Percentiles rank a stretch among this genome's conserved stretches.
Evolutionary conservation across 2,113 vertebrate genomes (phyloP).

Genomic region (Eudyptes chrysolophus): DNA sequence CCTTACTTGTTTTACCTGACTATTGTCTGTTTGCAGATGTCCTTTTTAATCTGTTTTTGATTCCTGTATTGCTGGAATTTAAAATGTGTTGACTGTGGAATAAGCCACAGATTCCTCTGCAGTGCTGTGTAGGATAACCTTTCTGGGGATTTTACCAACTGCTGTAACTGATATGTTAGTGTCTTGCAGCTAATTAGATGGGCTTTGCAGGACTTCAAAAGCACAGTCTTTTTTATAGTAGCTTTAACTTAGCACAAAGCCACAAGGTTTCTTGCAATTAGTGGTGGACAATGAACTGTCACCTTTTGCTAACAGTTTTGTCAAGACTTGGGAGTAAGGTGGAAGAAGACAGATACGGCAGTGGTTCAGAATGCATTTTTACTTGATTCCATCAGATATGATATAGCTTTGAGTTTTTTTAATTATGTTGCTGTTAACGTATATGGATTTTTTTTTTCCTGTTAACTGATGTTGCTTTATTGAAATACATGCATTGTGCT

Average conservation of each 20-base stretch:
- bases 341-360: not conserved
- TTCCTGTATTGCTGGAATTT: not conserved
- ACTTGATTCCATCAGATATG: not conserved
- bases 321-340: not conserved
- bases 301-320: not conserved
- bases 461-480: not conserved
- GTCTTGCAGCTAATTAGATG: not conserved
- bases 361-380: not conserved
- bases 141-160: not conserved
- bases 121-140: not conserved
- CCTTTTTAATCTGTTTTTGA: not conserved
- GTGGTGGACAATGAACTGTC: not conserved
- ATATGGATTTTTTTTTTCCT: not conserved
- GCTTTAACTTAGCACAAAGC: not conserved
- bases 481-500: not conserved
- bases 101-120: not conserved
- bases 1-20: not conserved
- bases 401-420: not conserved
- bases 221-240: not conserved
- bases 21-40: not conserved
- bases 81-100: not conserved
- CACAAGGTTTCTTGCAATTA: not conserved
- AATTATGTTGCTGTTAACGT: not conserved
- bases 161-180: not conserved
- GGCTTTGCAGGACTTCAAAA: not conserved